phyloP scores from a whole-genome alignment of 2,113 vertebrate species.

The Symphodus melops region DNA sequence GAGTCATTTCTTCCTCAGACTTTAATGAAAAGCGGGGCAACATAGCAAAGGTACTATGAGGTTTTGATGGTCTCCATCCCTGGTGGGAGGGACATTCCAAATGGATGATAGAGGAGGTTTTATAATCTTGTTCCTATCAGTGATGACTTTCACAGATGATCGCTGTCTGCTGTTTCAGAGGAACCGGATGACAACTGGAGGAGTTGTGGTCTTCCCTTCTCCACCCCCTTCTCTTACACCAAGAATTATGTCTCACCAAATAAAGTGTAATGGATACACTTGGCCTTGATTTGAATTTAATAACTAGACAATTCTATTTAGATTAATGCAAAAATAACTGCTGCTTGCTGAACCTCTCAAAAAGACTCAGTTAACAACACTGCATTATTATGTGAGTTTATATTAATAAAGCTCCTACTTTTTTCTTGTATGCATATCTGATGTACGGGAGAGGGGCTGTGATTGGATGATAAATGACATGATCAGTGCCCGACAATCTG shows the following conservation, averaged over 20 bases:
- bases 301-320: not conserved
- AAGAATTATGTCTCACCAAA: constrained; percentile 20
- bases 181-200: constrained; percentile 53
- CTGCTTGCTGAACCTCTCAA: too few species aligned
- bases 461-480: too few species aligned
- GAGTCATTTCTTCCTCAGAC: constrained; percentile 46
- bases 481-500: too few species aligned
- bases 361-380: too few species aligned
- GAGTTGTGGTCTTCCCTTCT: constrained; percentile 38
- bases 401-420: too few species aligned
- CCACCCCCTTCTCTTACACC: constrained; percentile 11
- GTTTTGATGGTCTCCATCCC: constrained; percentile 38
- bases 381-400: too few species aligned
- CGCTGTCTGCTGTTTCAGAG: constrained; percentile 43
- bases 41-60: constrained; percentile 31
- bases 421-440: too few species aligned
- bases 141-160: constrained; percentile 75
- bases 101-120: constrained; percentile 64
- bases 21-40: not conserved
- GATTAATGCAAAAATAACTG: constrained; percentile 43
- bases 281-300: constrained; percentile 45
- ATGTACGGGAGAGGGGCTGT: too few species aligned
- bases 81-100: constrained; percentile 76
- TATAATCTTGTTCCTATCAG: constrained; percentile 64
- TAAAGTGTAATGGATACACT: constrained; percentile 18